These are phyloP conservation scores for Trididemnum clinides DNA, from an alignment of 23 tunicate species.

Conservation along the genomic window DNA sequence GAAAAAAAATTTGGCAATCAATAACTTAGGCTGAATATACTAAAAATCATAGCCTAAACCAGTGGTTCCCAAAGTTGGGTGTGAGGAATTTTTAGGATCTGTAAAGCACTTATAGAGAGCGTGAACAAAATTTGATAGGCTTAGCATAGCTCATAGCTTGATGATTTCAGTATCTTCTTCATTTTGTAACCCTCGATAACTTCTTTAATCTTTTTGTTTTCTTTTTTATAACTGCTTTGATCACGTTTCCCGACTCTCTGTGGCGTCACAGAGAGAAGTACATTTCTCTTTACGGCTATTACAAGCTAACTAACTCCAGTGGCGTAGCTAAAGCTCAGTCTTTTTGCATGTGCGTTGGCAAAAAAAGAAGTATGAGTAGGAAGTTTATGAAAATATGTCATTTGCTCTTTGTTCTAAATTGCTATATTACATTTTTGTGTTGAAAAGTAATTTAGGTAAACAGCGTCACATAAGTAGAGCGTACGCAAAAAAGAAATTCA, in stretches of 20 bases:
- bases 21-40: too few species aligned
- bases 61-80: not conserved
- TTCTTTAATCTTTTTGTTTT: not conserved
- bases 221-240: not conserved
- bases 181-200: not conserved
- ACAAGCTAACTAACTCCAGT: not conserved
- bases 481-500: not conserved
- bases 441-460: not conserved
- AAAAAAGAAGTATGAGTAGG: not conserved
- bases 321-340: not conserved
- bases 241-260: not conserved
- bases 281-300: not conserved
- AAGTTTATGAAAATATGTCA: not conserved
- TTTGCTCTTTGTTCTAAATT: not conserved
- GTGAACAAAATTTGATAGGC: not conserved
- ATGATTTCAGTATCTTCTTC: not conserved
- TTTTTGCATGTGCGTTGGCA: not conserved
- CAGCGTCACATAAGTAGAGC: not conserved
- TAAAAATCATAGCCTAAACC: not conserved
- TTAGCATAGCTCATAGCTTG: not conserved
- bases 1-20: too few species aligned
- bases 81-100: not conserved
- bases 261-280: not conserved
- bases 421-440: not conserved
- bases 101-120: not conserved